Conservation (phyloP, 2,888 invertebrate species). For the Allolobophora icterica region DNA sequence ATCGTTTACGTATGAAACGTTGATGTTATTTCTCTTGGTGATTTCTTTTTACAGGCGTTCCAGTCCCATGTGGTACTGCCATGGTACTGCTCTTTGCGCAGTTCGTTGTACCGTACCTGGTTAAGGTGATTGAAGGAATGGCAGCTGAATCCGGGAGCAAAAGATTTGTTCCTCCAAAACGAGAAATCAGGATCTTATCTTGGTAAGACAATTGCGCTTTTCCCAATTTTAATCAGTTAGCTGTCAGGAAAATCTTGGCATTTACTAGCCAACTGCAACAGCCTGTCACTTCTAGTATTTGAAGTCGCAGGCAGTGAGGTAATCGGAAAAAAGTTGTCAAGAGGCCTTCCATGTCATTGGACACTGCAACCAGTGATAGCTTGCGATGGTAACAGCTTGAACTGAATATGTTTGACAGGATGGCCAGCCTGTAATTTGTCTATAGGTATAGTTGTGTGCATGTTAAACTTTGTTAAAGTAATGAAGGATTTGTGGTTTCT, state of each 20-base stretch:
- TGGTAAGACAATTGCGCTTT: not conserved
- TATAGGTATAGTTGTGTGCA: not conserved
- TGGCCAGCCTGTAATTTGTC: not conserved
- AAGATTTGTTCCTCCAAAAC: slow-evolving; percentile 4
- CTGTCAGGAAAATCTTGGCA: not conserved
- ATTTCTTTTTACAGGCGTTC: not conserved
- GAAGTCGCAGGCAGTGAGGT: no score
- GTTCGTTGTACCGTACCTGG: slow-evolving; percentile 9
- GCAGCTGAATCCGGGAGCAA: not conserved
- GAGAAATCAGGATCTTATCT: slow-evolving; percentile 21
- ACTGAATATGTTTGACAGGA: not conserved
- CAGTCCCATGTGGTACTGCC: not conserved
- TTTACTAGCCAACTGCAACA: not conserved
- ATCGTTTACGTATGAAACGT: no score
- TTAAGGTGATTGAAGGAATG: not conserved
- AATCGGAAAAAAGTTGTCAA: no score
- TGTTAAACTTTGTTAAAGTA: not conserved
- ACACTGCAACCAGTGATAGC: no score
- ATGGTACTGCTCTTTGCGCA: slow-evolving; percentile 11
- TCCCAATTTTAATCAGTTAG: not conserved
- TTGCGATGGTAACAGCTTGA: not conserved
- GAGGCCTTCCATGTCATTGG: no score
- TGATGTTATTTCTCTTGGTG: not conserved
- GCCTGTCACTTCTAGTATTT: no score
- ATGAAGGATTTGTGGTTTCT: not conserved